A percentile compares a stretch with the other conserved stretches of the same genome.
Conservation (phyloP, 2,797 vertebrate species). For the Sebastes hubbsi region DNA sequence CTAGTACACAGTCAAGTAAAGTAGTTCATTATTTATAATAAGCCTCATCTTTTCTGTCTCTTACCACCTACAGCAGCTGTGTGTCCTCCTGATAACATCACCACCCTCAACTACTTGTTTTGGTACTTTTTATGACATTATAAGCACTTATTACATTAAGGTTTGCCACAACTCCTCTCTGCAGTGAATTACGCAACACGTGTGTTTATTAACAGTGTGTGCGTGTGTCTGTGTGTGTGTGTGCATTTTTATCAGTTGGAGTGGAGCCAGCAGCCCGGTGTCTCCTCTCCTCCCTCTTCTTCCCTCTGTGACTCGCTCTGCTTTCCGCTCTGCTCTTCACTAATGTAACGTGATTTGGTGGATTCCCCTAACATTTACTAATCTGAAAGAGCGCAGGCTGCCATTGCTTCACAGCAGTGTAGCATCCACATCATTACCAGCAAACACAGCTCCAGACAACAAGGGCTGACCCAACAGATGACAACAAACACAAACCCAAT, state of each 20-base stretch:
- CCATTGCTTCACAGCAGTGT: conserved; percentile 11
- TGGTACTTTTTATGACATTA: background rate
- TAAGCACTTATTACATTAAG: background rate
- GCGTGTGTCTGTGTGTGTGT: background rate
- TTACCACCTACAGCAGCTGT: background rate
- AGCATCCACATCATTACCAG: conserved; percentile 6
- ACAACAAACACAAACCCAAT: background rate
- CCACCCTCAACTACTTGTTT: background rate
- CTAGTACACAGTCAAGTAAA: background rate
- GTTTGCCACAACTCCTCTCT: background rate
- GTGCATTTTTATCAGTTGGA: conserved; percentile 1
- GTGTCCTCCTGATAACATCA: background rate
- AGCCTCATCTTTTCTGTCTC: background rate
- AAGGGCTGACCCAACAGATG: background rate
- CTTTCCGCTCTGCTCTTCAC: conserved; percentile 9
- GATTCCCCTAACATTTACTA: conserved; percentile 46
- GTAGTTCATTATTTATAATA: background rate
- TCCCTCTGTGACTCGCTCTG: conserved; percentile 8
- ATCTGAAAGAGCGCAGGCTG: conserved; percentile 57
- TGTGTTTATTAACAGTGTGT: background rate
- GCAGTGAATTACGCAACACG: background rate
- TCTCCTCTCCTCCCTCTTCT: background rate
- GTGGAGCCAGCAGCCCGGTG: background rate
- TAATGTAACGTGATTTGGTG: conserved; percentile 44
- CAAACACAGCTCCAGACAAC: background rate